Evolutionary conservation across 2,888 invertebrate genomes (phyloP).

Genomic region (Unio delphinus): DNA sequence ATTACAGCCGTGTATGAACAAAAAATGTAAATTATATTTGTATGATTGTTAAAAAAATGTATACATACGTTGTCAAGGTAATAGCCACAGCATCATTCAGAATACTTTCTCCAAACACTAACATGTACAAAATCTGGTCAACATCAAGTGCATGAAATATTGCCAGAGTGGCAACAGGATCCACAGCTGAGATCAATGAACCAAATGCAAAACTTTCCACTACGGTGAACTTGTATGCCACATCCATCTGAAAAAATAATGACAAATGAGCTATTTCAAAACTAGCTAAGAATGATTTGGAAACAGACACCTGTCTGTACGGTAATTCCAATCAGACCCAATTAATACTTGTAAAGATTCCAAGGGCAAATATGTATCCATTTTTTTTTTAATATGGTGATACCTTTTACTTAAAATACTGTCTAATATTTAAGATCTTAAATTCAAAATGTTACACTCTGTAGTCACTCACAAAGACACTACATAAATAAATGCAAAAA

Average conservation of each 20-base stretch:
- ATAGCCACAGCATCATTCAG: constrained; percentile 99
- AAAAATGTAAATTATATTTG: background rate
- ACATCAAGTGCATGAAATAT: constrained; percentile 98
- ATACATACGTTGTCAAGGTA: constrained; percentile 86
- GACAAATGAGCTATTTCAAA: background rate
- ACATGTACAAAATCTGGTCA: constrained; percentile 98
- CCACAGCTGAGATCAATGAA: constrained; percentile 97
- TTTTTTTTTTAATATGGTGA: too few relatives aligned
- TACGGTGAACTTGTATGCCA: constrained; percentile 91
- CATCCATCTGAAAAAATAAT: constrained; percentile 72
- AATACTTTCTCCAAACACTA: constrained; percentile 97
- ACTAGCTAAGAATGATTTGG: too few relatives aligned
- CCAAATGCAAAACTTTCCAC: constrained; percentile 99
- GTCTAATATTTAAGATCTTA: too few relatives aligned
- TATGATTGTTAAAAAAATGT: too few relatives aligned
- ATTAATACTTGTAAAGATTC: too few relatives aligned
- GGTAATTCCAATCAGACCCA: background rate
- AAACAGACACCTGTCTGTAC: constrained; percentile 1
- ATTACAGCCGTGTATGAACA: too few relatives aligned
- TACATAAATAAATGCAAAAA: too few relatives aligned
- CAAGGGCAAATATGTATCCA: too few relatives aligned
- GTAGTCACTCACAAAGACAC: too few relatives aligned
- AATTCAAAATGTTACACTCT: too few relatives aligned
- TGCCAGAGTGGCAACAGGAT: constrained; percentile 98
- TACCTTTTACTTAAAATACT: too few relatives aligned